A percentile compares a stretch with the other conserved stretches of the same genome.
phyloP scores from a whole-genome alignment of 2,888 invertebrate genomes.

The Pelosia muscerda region DNA sequence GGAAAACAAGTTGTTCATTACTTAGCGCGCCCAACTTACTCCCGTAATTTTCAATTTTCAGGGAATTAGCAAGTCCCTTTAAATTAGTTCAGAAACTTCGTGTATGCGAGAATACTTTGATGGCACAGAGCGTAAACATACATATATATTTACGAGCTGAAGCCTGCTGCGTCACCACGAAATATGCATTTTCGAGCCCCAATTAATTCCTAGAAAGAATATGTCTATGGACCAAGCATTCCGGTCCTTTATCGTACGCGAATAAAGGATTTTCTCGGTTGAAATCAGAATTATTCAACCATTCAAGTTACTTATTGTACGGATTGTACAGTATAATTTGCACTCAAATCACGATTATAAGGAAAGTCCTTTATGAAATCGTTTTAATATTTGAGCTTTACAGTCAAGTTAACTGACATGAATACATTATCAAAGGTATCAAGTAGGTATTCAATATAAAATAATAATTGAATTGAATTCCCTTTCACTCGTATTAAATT shows the following conservation, averaged over 20 bases:
- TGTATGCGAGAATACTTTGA: not conserved
- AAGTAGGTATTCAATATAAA: not conserved
- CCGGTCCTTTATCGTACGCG: no score
- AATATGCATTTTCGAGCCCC: no score
- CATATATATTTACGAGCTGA: no score
- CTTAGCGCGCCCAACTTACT: conserved; percentile 9
- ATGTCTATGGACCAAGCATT: no score
- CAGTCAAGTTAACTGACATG: not conserved
- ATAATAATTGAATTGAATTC: not conserved
- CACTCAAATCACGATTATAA: not conserved
- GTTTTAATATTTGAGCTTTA: not conserved
- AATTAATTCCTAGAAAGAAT: no score
- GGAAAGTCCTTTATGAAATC: not conserved
- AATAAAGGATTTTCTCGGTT: not conserved
- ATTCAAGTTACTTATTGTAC: not conserved
- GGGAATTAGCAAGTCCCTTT: conserved; percentile 10
- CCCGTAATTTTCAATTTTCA: conserved; percentile 14
- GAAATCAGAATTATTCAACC: not conserved
- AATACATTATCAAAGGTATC: not conserved
- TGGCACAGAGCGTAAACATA: not conserved
- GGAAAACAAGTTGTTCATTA: conserved; percentile 18
- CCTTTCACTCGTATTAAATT: not conserved
- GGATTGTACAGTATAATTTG: not conserved
- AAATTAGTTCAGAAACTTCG: conserved; percentile 9
- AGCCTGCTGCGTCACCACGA: no score